A percentile compares a stretch with the other conserved stretches of the same genome.
phyloP scores from a whole-genome alignment of 2,113 vertebrate species.

The Lasiurus borealis region DNA sequence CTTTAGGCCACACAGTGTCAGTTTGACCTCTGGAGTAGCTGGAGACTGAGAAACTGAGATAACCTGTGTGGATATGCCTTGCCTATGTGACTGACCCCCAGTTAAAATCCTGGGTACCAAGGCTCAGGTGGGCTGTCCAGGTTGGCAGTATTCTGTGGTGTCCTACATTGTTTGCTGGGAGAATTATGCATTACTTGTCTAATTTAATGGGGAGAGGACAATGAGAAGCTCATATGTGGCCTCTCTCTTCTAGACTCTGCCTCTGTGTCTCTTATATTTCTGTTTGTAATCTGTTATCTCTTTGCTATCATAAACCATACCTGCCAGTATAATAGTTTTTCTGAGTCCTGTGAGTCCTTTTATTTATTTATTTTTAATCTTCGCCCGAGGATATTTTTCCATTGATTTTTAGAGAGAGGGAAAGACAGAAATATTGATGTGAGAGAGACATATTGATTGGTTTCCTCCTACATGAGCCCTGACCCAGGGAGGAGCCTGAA shows the following conservation, averaged over 20 bases:
- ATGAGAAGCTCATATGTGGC: accelerated
- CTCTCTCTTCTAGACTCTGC: not conserved
- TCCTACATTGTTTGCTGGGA: not conserved
- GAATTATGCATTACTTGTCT: not conserved
- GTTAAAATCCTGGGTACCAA: not conserved
- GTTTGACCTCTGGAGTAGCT: not conserved
- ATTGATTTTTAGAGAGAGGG: too few species aligned
- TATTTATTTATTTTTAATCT: too few species aligned
- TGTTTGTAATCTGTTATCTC: not conserved
- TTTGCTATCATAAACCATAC: not conserved
- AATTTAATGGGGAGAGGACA: not conserved
- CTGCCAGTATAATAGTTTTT: too few species aligned
- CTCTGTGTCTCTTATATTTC: not conserved
- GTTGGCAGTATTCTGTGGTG: not conserved
- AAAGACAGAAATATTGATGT: too few species aligned
- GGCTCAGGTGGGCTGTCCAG: not conserved
- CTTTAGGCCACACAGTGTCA: not conserved
- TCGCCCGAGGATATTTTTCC: too few species aligned
- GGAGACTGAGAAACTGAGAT: not conserved
- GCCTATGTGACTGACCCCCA: not conserved
- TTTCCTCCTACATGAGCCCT: too few species aligned
- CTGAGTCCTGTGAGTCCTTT: not conserved
- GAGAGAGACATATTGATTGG: too few species aligned
- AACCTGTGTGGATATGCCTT: accelerated
- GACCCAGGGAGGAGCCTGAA: too few species aligned